Evolutionary conservation across 2,797 vertebrate genomes (phyloP), one percentile per base, ranked within the genome.

Genomic region (Garrulus glandarius): DNA sequence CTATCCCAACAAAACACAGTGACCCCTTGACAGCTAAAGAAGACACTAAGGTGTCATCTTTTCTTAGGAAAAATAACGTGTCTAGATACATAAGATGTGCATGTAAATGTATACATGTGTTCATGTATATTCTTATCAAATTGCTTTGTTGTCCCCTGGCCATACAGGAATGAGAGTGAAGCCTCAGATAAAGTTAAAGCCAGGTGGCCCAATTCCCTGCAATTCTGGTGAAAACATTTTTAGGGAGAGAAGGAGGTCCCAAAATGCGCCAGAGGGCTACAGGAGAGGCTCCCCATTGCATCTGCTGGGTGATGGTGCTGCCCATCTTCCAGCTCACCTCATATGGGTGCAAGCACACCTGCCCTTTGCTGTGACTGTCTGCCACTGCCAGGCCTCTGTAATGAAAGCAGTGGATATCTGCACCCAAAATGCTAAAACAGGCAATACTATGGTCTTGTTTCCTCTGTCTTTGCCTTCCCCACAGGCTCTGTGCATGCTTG

Each of bases 301-400:
- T 6, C 44, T 46, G 10, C 26, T 36, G 37, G 3, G 32, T 64
- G 68, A 4, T 13, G 29, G 10, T 46, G 41, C 49, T 83, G 32
- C 44, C 27, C 29, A 6, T 32, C 30, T 64, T 34, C 56, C 37
- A 68, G 64, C 27, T 64, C 18, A 20, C 23, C 26, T 70, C 1
- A 2, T 3, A 3, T 4, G 11, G 5, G 5, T 57, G 22, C 34
- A 70, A 6, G 26, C 17, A 16, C 0, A 0, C 2, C 13, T 46
- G 11, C 2, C 37, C 24, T 27, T 65, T 1, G 1, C 52, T 67
- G 24, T 6, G 23, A 4, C 18, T 74, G 11, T 15, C 7, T 11
- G 30, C 12, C 9, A 18, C 6, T 41, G n/a, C 36, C 37, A 50
- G 52, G 10, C 4, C 6, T 49, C 30, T 37, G 7, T 11, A 37